A percentile compares a stretch with the other conserved stretches of the same genome.
phyloP scores from a whole-genome alignment of 2,797 vertebrate genomes.

The Arctocebus calabarensis region DNA sequence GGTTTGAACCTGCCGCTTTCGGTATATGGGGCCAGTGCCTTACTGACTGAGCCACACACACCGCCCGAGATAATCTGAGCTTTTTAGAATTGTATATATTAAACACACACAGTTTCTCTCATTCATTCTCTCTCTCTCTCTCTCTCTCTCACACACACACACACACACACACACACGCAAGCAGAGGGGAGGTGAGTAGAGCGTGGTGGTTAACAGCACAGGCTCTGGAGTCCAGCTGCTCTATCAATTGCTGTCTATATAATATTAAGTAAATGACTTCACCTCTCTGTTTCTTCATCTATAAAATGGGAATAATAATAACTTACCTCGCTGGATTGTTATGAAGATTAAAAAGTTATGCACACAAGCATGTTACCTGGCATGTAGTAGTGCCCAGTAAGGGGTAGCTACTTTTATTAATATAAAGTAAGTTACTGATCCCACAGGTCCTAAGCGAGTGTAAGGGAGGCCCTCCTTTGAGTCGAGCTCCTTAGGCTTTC shows the following conservation, averaged over 20 bases:
- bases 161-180: not conserved
- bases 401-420: not conserved
- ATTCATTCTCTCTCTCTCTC: not conserved
- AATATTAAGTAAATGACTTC: not conserved
- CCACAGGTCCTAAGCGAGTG: not conserved
- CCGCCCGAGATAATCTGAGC: too few relatives aligned
- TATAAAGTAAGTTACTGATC: not conserved
- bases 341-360: constrained; percentile 1
- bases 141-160: too few relatives aligned
- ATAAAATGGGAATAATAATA: constrained; percentile 36
- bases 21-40: too few relatives aligned
- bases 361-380: not conserved
- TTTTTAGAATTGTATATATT: not conserved
- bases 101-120: not conserved
- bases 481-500: not conserved
- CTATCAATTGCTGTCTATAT: not conserved
- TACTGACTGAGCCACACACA: too few relatives aligned
- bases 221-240: not conserved
- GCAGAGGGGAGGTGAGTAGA: not conserved
- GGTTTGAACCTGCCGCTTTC: too few relatives aligned
- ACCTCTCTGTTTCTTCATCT: constrained; percentile 2
- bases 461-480: not conserved
- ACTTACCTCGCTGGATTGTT: not conserved
- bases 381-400: not conserved
- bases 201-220: not conserved